Percentiles rank a stretch among this genome's conserved stretches.
Conservation (phyloP, 2,888 invertebrate genomes). For the Ennomos fuscantarius region DNA sequence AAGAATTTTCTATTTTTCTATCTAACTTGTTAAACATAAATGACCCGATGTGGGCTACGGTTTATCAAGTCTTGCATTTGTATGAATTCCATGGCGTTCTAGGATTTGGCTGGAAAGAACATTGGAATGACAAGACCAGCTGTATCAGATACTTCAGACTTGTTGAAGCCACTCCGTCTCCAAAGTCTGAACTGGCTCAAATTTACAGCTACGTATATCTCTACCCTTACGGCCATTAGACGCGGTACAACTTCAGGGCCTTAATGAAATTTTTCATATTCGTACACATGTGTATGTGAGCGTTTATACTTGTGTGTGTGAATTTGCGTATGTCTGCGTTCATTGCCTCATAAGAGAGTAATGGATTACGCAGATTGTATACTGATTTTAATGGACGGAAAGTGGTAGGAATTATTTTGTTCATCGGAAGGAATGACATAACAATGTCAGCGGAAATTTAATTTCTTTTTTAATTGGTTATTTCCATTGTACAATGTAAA, state of each 20-base stretch:
- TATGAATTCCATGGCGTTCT: too few species aligned
- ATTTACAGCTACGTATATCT: conserved; percentile 9
- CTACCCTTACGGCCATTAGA: conserved; percentile 29
- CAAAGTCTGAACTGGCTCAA: background rate
- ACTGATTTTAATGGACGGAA: conserved; percentile 23
- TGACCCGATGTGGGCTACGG: too few species aligned
- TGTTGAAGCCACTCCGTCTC: background rate
- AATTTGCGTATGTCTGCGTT: conserved; percentile 3
- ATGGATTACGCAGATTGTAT: conserved; percentile 36
- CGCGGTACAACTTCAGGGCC: conserved; percentile 29
- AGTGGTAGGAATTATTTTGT: background rate
- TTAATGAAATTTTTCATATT: conserved; percentile 43
- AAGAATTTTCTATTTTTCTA: too few species aligned
- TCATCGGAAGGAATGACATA: too few species aligned
- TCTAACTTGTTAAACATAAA: too few species aligned
- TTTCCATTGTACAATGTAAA: too few species aligned
- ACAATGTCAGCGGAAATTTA: too few species aligned
- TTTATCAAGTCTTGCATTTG: too few species aligned
- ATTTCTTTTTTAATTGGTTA: too few species aligned
- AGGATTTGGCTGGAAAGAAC: background rate
- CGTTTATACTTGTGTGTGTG: background rate
- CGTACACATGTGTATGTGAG: conserved; percentile 2
- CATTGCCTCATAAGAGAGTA: conserved; percentile 30
- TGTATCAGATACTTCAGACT: background rate
- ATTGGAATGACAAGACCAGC: background rate